These are phyloP conservation scores for Heterochromis multidens DNA, from an alignment of 2,113 vertebrate genomes.

Conservation along the genomic window DNA sequence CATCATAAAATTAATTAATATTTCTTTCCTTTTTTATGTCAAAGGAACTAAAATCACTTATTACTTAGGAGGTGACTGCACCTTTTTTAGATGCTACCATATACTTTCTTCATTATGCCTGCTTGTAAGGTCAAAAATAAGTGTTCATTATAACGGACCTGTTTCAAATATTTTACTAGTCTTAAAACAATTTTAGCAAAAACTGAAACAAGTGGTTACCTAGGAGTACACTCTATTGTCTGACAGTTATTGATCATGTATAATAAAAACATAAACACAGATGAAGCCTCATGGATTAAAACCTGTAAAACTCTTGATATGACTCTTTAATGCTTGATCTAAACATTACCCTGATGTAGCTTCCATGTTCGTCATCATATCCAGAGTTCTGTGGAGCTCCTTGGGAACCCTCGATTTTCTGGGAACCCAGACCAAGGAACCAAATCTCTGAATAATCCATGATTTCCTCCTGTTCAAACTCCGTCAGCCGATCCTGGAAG, in stretches of 20 bases:
- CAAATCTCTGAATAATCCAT: slow-evolving; percentile 88
- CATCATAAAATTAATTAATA: background rate
- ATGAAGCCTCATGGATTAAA: background rate
- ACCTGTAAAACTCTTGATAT: background rate
- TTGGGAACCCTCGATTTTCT: slow-evolving; percentile 83
- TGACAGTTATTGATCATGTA: background rate
- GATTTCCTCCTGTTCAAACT: slow-evolving; percentile 89
- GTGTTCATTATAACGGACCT: too few species aligned
- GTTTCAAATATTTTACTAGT: too few species aligned
- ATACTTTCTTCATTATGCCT: background rate
- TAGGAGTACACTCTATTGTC: too few species aligned
- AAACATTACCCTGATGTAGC: slow-evolving; percentile 84
- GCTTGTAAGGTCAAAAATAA: too few species aligned
- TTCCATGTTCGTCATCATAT: slow-evolving; percentile 90
- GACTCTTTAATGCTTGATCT: background rate
- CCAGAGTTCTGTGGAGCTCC: slow-evolving; percentile 81
- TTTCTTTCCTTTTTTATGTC: background rate
- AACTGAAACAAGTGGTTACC: too few species aligned
- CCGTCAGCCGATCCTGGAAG: slow-evolving; percentile 85
- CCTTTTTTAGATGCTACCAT: background rate
- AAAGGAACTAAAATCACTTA: background rate
- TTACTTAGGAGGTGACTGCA: rapidly evolving
- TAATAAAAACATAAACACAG: background rate
- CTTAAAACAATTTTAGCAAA: too few species aligned
- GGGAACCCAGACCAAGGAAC: slow-evolving; percentile 88